Conservation (phyloP, 2,888 invertebrate genomes). For the Amorpha juglandis region DNA sequence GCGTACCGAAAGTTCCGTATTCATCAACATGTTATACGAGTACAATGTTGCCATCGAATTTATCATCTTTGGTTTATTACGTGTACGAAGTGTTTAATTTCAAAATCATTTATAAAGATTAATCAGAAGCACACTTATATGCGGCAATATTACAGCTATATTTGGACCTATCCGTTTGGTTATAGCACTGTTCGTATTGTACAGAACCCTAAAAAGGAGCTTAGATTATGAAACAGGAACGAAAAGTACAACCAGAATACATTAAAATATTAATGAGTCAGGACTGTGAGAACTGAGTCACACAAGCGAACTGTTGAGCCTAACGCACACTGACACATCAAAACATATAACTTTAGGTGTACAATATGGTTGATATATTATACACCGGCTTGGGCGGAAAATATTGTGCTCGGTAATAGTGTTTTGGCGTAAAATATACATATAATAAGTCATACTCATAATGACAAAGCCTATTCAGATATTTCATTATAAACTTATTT, state of each 20-base stretch:
- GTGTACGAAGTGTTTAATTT: too few species aligned
- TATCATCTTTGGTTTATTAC: too few species aligned
- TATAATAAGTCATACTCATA: too few species aligned
- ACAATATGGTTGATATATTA: background rate
- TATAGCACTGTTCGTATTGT: background rate
- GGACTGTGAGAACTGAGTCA: slow-evolving; percentile 19
- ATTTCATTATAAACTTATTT: too few species aligned
- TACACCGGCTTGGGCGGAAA: too few species aligned
- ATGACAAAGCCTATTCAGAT: too few species aligned
- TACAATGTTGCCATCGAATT: too few species aligned
- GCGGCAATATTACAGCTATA: background rate
- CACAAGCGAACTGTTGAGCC: background rate
- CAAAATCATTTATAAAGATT: too few species aligned
- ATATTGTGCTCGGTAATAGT: background rate
- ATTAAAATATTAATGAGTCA: slow-evolving; percentile 19
- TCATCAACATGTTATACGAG: too few species aligned
- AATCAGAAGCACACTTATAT: too few species aligned
- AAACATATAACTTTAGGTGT: background rate
- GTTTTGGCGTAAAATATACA: too few species aligned
- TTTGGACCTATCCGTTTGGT: background rate
- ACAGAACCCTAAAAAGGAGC: slow-evolving; percentile 3
- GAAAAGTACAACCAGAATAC: slow-evolving; percentile 12
- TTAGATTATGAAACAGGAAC: slow-evolving; percentile 6
- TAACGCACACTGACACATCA: background rate
- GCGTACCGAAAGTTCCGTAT: too few species aligned